These are phyloP conservation scores for Heterodera carotae DNA, from an alignment of 1,140 invertebrate species.

Conservation along the genomic window DNA sequence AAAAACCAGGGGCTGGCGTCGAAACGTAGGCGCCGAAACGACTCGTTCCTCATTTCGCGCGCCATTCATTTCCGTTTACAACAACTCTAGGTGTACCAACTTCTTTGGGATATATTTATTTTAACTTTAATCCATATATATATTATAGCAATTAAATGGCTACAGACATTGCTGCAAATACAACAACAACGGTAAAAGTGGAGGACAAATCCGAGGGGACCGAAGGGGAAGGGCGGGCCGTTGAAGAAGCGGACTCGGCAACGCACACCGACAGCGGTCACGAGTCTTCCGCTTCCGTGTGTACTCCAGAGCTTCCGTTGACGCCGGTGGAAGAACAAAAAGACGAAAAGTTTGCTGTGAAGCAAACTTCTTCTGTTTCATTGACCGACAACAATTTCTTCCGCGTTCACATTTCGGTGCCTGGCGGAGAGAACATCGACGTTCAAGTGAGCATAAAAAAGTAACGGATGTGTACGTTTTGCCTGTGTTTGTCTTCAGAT, in stretches of 20 bases:
- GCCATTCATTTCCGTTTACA: no score
- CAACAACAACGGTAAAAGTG: not conserved
- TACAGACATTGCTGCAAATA: not conserved
- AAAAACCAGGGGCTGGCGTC: no score
- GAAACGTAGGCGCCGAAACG: no score
- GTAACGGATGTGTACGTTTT: not conserved
- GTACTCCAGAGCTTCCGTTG: slow-evolving; percentile 32
- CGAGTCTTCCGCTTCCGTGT: slow-evolving; percentile 24
- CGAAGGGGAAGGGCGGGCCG: not conserved
- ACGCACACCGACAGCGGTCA: slow-evolving; percentile 34
- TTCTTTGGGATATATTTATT: no score
- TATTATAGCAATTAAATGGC: not conserved
- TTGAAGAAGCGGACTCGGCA: slow-evolving; percentile 12
- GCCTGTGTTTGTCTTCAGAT: slow-evolving; percentile 33
- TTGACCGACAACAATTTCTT: slow-evolving; percentile 19
- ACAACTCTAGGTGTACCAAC: no score
- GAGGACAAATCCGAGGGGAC: not conserved
- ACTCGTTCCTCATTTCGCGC: no score
- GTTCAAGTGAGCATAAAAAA: slow-evolving; percentile 31
- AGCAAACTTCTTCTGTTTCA: not conserved
- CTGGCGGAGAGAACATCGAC: slow-evolving; percentile 34
- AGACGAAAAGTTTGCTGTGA: slow-evolving; percentile 13
- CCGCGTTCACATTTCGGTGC: slow-evolving; percentile 27
- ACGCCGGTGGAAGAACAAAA: slow-evolving; percentile 36
- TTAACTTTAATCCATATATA: no score